Base-by-base conservation (phyloP, 2,888 invertebrate genomes). In the Uropetala carovei region DNA sequence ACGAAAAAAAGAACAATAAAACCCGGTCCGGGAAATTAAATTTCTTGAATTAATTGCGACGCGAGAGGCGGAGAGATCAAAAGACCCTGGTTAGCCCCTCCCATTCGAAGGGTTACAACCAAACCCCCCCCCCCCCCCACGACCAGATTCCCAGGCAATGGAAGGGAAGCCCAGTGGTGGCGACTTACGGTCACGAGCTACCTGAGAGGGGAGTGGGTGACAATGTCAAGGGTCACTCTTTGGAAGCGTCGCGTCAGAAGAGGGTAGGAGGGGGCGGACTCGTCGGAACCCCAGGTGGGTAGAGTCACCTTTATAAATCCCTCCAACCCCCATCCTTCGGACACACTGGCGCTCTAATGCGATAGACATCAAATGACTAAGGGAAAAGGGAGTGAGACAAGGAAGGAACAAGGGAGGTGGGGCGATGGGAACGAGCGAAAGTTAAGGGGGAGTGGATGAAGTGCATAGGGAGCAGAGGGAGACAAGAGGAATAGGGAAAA, bases 41-140 rank as follows among this genome's bases (percentile, higher is more conserved):
- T 13, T 75, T 75, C 75, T 75, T 27, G 75, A 27, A 75, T 75
- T 75, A 75, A 75, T 75, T 75, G 75, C 22, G 75, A 75, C 75
- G 11, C 22, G 75, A 9, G 13, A 27, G 27, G 27, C 11, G 10
- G 27, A 8, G 27, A 10, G 75, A 75, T 75, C 75, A 75, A 75
- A n/a, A 75, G 75, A 27, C 27, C 27, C 9, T 10, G 75, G 14
- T 27, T 27, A 27, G 22, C 22, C 13, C 75, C 27, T 75, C 75
- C 11, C 43, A 43, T 43, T 43, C 43, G 43, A 43, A 5, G 43
- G 43, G 43, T 1, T n/a, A 43, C 27, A 68, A 0, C 9, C n/a
- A 68, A 18, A 18, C 68, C 9, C 68, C 22, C 18, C 9, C 13
- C 9, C 68, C 68, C 9, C 68, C 22, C 18, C 9, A 27, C 22